Percentiles rank a stretch among this genome's conserved stretches.
phyloP scores from a whole-genome alignment of 1,140 invertebrate genomes.

The Myzus persicae region DNA sequence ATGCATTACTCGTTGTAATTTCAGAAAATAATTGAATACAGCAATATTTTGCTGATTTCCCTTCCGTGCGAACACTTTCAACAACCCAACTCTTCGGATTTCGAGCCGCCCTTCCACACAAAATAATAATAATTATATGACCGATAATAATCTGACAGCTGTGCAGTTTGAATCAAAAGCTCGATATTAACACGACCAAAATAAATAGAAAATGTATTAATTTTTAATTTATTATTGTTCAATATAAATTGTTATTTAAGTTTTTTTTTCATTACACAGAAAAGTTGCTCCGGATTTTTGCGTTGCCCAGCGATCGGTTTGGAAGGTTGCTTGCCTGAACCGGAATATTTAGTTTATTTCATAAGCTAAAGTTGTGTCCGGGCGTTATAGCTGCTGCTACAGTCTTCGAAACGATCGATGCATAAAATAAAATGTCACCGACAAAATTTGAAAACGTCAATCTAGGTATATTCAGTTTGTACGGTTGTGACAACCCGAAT shows the following conservation, averaged over 20 bases:
- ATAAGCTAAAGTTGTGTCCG: background rate
- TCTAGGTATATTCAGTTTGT: background rate
- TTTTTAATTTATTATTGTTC: background rate
- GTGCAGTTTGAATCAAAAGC: background rate
- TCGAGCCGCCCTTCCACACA: background rate
- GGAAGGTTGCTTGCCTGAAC: background rate
- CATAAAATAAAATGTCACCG: background rate
- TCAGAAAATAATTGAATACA: background rate
- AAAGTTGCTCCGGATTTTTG: background rate
- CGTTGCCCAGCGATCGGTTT: background rate
- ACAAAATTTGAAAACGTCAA: background rate
- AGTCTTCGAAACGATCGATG: background rate
- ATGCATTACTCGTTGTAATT: conserved; percentile 7
- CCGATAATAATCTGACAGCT: background rate
- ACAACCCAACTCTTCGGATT: background rate
- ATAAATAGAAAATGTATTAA: background rate
- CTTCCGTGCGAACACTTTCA: too few relatives aligned
- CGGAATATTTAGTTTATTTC: too few relatives aligned
- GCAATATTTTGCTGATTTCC: background rate
- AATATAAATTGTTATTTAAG: background rate
- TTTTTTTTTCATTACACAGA: background rate
- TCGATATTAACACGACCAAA: too few relatives aligned
- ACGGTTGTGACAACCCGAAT: background rate
- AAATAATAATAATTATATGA: background rate
- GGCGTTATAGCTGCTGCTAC: too few relatives aligned